Conservation (phyloP, 2,113 vertebrate species). For the Parus major region DNA sequence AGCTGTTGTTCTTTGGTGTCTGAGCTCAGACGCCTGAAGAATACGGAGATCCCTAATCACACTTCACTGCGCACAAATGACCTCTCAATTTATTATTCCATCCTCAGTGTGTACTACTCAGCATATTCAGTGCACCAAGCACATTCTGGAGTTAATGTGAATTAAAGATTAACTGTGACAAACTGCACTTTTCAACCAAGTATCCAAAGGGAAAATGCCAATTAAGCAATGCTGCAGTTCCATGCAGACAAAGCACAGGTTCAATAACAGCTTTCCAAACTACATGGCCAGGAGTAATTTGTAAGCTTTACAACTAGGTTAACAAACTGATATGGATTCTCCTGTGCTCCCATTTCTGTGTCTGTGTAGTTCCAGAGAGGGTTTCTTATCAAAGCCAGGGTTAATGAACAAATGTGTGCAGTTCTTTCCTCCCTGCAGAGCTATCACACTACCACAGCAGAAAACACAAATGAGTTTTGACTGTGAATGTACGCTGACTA, state of each 20-base stretch:
- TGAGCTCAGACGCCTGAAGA: neutral
- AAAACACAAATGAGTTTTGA: neutral
- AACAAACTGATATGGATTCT: neutral
- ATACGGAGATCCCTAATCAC: neutral
- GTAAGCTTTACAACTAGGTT: neutral
- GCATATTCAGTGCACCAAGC: neutral
- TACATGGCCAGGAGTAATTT: neutral
- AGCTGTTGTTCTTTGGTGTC: neutral
- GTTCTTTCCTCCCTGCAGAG: neutral
- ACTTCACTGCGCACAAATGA: neutral
- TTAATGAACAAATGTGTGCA: neutral
- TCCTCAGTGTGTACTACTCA: neutral
- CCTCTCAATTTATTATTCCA: neutral
- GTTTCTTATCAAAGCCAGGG: neutral
- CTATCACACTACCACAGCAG: neutral
- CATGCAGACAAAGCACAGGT: neutral
- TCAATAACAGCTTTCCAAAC: neutral
- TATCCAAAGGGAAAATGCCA: neutral
- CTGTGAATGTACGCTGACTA: neutral
- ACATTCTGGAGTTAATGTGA: neutral
- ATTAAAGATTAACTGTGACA: neutral
- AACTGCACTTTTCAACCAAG: neutral
- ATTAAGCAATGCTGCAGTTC: neutral
- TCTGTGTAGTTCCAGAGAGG: neutral
- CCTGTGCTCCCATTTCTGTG: neutral